Conservation (phyloP, 1,140 invertebrate genomes). For the Psilanteris sp. region DNA sequence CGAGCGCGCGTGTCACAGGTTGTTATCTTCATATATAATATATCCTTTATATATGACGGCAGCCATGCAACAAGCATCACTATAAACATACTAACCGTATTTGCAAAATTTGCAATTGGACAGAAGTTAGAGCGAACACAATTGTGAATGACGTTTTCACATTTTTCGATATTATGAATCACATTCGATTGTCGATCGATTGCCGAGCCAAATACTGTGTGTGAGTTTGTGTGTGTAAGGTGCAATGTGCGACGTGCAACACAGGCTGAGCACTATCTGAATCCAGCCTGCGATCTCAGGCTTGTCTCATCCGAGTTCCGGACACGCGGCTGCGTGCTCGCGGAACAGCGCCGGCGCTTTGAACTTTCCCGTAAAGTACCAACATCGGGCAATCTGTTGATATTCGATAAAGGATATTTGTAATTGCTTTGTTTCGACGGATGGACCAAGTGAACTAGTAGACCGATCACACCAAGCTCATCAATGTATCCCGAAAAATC, state of each 20-base stretch:
- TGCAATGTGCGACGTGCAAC: constrained; percentile 12
- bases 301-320: constrained; percentile 47
- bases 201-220: constrained; percentile 1
- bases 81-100: constrained; percentile 13
- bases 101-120: constrained; percentile 16
- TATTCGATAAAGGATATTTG: constrained; percentile 19
- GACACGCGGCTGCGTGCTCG: constrained; percentile 54
- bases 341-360: constrained; percentile 53
- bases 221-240: too few species aligned
- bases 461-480: too few species aligned
- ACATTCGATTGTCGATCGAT: constrained; percentile 20
- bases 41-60: constrained; percentile 21
- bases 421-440: too few species aligned
- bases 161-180: constrained; percentile 1
- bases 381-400: constrained; percentile 45
- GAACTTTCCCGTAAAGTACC: constrained; percentile 34
- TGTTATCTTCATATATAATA: constrained; percentile 9
- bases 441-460: too few species aligned
- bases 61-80: constrained; percentile 8
- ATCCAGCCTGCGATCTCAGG: constrained; percentile 46
- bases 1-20: too few species aligned
- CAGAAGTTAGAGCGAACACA: not conserved
- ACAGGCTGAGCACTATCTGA: constrained; percentile 41
- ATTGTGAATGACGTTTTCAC: constrained; percentile 2
- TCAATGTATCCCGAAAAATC: too few species aligned